phyloP scores from a whole-genome alignment of 1,140 invertebrate genomes.

The Lanistes nyassanus region DNA sequence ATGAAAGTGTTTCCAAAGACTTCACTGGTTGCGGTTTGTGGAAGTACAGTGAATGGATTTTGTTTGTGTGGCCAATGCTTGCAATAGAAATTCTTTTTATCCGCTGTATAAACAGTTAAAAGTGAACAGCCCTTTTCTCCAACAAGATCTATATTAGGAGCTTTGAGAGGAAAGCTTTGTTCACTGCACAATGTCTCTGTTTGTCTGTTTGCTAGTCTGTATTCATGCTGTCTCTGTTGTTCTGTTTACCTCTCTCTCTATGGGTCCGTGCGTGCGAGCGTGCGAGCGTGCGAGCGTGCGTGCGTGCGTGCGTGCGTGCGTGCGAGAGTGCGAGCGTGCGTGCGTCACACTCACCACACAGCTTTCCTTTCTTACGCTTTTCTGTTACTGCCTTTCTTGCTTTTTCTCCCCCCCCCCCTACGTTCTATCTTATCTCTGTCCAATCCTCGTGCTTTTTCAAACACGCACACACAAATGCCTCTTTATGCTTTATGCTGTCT shows the following conservation, averaged over 20 bases:
- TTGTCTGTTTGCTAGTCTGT: not conserved
- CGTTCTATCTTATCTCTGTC: not conserved
- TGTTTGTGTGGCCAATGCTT: not conserved
- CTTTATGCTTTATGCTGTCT: not conserved
- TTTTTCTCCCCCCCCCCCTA: not conserved
- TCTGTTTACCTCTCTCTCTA: not conserved
- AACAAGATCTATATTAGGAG: not conserved
- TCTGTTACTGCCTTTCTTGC: not conserved
- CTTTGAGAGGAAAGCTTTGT: not conserved
- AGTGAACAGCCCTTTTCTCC: not conserved
- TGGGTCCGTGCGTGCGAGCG: not conserved
- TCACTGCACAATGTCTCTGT: not conserved
- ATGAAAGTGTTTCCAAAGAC: too few relatives aligned
- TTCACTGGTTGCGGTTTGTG: not conserved
- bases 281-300: conserved; percentile 3
- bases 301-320: too few relatives aligned
- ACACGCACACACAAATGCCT: not conserved
- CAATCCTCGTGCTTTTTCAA: not conserved
- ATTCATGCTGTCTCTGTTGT: too few relatives aligned
- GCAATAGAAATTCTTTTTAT: not conserved
- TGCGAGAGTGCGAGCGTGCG: conserved; percentile 1
- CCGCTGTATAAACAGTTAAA: not conserved
- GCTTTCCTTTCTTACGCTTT: not conserved
- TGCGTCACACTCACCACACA: not conserved
- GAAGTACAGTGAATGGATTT: not conserved